phyloP scores from a whole-genome alignment of 2,797 vertebrate species.

The Characodon lateralis region DNA sequence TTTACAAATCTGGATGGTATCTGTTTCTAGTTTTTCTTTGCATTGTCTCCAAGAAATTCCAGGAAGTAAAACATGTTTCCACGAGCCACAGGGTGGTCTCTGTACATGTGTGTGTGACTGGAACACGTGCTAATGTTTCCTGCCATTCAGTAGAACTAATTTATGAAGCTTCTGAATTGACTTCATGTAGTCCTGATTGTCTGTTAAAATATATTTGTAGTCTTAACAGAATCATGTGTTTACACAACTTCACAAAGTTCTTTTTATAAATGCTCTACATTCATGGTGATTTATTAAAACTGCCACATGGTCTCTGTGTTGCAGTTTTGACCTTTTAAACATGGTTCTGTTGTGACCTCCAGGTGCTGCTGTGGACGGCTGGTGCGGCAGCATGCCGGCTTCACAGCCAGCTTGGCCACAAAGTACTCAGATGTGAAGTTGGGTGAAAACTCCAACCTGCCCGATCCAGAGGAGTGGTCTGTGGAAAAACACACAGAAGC shows the following conservation, averaged over 20 bases:
- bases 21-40: not conserved
- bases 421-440: conserved; percentile 97
- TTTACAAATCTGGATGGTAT: not conserved
- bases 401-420: conserved; percentile 93
- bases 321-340: not conserved
- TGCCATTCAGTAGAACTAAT: not conserved
- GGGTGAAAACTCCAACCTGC: conserved; percentile 85
- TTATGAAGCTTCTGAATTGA: not conserved
- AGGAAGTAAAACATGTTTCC: not conserved
- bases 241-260: not conserved
- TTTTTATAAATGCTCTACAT: not conserved
- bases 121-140: not conserved
- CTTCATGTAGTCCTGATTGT: not conserved
- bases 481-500: conserved; percentile 98
- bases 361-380: conserved; percentile 98
- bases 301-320: not conserved
- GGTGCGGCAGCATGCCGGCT: conserved; percentile 96
- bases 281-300: not conserved
- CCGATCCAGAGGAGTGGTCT: conserved; percentile 90
- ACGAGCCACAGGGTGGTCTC: not conserved
- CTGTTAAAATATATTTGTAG: not conserved
- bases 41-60: not conserved
- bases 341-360: conserved; percentile 7
- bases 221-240: not conserved
- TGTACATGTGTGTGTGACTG: not conserved